These are phyloP conservation scores for Bubalus kerabau DNA, from an alignment of 2,113 vertebrate genomes.

Conservation along the genomic window DNA sequence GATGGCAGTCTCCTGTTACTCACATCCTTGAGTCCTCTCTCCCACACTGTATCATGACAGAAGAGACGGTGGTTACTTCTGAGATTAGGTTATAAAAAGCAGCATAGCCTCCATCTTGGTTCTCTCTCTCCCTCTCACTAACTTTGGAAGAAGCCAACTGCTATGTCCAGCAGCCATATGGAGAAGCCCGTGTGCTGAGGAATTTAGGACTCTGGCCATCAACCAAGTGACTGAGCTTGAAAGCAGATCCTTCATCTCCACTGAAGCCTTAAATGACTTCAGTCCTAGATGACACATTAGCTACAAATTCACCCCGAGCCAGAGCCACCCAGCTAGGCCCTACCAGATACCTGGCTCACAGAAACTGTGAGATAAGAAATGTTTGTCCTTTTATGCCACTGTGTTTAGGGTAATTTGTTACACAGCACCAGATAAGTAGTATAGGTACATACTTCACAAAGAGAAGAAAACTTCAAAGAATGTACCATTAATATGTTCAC, in stretches of 20 bases:
- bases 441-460: neutral
- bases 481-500: neutral
- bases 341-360: neutral
- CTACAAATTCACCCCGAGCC: neutral
- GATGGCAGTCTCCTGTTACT: neutral
- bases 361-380: neutral
- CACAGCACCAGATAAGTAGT: neutral
- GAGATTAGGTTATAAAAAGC: neutral
- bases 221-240: neutral
- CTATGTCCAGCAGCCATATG: slow-evolving; percentile 13
- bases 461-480: neutral
- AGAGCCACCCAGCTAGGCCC: neutral
- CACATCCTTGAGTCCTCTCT: neutral
- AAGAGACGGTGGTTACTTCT: neutral
- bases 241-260: neutral
- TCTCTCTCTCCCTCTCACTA: neutral
- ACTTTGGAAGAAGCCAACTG: neutral
- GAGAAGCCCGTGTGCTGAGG: neutral
- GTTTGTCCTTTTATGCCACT: neutral
- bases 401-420: neutral
- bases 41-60: neutral
- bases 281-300: neutral
- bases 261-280: neutral
- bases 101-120: neutral
- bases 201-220: neutral